Base-by-base conservation (phyloP, 2,888 invertebrate genomes). In the Cynaeus angustus region DNA sequence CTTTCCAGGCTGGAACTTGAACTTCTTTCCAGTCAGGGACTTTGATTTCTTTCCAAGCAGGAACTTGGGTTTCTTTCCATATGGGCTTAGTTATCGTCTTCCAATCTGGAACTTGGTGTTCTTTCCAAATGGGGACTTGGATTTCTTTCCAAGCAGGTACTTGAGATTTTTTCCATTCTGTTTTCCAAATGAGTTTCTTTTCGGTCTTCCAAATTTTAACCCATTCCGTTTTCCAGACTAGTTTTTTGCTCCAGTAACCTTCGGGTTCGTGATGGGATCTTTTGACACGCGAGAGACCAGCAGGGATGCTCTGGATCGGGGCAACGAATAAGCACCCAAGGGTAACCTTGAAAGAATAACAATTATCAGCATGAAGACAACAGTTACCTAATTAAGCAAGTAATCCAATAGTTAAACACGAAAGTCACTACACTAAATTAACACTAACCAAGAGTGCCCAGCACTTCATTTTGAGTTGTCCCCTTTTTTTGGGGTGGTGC, bases 201-300 rank as follows among this genome's bases (percentile, higher is more conserved):
- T 92, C 90, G 0, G 89, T 89, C 83, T 93, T 92, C 92, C 91
- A 92, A 26, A 92, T 86, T 81, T 91, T 89, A 76, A 91, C 90
- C 92, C 92, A 94, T 75, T 94, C 93, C 70, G 92, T 91, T 84
- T 94, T 94, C 94, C 94, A 95, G 26, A 89, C 89, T 48, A 94
- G 87, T 83, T 94, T 94, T 84, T 94, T 94, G 83, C 94, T 92
- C 93, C 92, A 94, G 75, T 90, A 89, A 69, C 94, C 94, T 79
- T 88, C 86, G 70, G 92, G 91, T 69, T 88, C 87, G 62, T 89
- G 87, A 76, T 89, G 88, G 75, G 89, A 88, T 72, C 90, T 85
- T 80, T 89, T 89, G 37, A 86, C 86, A 71, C 90, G 85, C 79
- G 86, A 83, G 78, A 84, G 82, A 80, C 86, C 87, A 70, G 83